Base-by-base conservation (phyloP, 2,888 invertebrate species). In the Emmelina monodactyla region DNA sequence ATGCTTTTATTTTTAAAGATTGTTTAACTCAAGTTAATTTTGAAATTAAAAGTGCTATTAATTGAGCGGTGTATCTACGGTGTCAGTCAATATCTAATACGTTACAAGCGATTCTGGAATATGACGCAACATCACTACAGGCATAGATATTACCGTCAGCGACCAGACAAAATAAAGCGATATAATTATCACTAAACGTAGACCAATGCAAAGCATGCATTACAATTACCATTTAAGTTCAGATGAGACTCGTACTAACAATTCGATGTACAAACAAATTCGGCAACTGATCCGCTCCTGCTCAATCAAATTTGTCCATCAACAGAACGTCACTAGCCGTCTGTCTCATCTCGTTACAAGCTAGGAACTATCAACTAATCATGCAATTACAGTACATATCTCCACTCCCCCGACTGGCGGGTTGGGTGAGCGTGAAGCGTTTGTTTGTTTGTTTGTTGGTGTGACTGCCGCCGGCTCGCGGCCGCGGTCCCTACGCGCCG, bases 331-430 rank as follows among this genome's bases (percentile, higher is more conserved):
- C 16, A 29, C 9, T 7, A 25, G n/a, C 25, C 11, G 11, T 25
- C 32, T 5, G 32, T 22, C 32, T 32, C 32, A 32, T 32, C 32
- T 32, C 22, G 49, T 58, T 61, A 60, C 45, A 53, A 55, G 58
- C 66, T 68, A 71, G 47, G 50, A 49, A 53, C 62, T 70, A 70
- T 58, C 40, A 51, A n/a, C 64, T 68, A 67, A 58, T 64, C 65
- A 70, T 69, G 69, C 68, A 66, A 64, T 56, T 56, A 58, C 44
- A 53, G 46, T 50, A 49, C 47, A 59, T 53, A 58, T 39, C 49
- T 48, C 48, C 50, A 51, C 47, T 55, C 46, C 53, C 50, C 47
- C 43, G 50, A 51, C 46, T 46, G 16, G 19, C 16, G 19, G 14
- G 16, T 31, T 11, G 6, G n/a, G n/a, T 31, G 31, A 16, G 19